A percentile compares a stretch with the other conserved stretches of the same genome.
These are phyloP conservation scores for Sycophaga agraensis DNA, from an alignment of 1,140 invertebrate genomes.

Conservation along the genomic window DNA sequence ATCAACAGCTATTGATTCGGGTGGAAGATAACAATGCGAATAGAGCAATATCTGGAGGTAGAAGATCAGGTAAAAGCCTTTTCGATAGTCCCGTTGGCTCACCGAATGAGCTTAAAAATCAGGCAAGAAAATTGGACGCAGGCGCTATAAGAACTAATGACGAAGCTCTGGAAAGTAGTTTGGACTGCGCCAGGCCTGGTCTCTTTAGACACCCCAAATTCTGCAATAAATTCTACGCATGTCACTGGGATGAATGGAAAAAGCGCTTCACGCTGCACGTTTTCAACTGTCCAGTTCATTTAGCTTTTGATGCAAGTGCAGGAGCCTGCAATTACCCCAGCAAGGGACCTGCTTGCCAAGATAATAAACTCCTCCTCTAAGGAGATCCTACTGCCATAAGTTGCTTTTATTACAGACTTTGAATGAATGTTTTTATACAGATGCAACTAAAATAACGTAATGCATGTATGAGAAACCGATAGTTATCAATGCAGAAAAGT, in stretches of 20 bases:
- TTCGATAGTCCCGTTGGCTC: neutral
- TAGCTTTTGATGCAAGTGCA: conserved; percentile 74
- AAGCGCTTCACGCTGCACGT: conserved; percentile 76
- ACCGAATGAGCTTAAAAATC: conserved; percentile 20
- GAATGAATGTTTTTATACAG: neutral
- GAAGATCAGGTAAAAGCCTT: conserved; percentile 33
- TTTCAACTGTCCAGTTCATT: conserved; percentile 79
- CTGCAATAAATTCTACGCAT: conserved; percentile 84
- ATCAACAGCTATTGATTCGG: conserved; percentile 10
- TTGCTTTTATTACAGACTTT: neutral
- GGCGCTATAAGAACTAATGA: conserved; percentile 50
- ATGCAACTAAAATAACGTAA: neutral
- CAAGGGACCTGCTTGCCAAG: conserved; percentile 75
- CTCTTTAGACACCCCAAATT: conserved; percentile 80
- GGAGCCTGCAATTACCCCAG: conserved; percentile 83
- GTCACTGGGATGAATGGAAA: conserved; percentile 79
- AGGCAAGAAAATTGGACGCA: conserved; percentile 53
- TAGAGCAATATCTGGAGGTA: neutral
- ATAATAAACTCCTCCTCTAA: conserved; percentile 66
- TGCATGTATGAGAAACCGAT: too few species aligned
- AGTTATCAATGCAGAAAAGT: too few species aligned
- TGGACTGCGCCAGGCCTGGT: conserved; percentile 75
- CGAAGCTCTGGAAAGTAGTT: conserved; percentile 63
- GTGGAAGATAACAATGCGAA: neutral
- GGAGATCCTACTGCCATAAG: conserved; percentile 1